Evolutionary conservation across 2,888 invertebrate species (phyloP).

Genomic region (Troides helena): DNA sequence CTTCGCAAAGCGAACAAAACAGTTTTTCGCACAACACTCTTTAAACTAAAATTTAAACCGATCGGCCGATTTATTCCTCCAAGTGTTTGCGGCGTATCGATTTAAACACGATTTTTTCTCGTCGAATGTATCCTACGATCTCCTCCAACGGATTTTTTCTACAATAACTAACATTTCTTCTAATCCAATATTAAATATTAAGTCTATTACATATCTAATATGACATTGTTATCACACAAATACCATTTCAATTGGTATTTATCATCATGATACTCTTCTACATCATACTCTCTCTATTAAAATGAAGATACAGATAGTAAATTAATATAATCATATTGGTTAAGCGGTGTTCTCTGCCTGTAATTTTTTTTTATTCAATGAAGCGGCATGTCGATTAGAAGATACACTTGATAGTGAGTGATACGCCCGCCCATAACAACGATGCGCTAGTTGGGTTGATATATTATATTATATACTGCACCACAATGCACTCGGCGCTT

Average conservation of each 20-base stretch:
- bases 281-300: no score
- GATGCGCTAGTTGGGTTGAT: no score
- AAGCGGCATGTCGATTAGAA: no score
- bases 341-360: no score
- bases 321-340: no score
- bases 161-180: background rate
- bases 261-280: no score
- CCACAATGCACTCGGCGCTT: no score
- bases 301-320: no score
- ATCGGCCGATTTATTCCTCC: constrained; percentile 25
- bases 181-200: background rate
- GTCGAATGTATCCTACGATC: constrained; percentile 21
- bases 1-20: constrained; percentile 59
- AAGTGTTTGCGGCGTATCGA: constrained; percentile 21
- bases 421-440: no score
- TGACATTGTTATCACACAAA: background rate
- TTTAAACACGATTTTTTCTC: constrained; percentile 25
- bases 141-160: background rate
- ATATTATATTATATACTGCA: no score
- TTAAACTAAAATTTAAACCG: constrained; percentile 48
- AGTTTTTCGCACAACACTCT: constrained; percentile 72
- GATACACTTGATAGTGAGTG: no score
- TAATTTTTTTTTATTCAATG: no score
- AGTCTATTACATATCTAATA: background rate
- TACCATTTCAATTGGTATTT: background rate